Evolutionary conservation across 37 sponge, comb jelly and placozoan genomes (phyloP), one percentile per base, ranked within the genome.

Genomic region (Beroe forskalii): DNA sequence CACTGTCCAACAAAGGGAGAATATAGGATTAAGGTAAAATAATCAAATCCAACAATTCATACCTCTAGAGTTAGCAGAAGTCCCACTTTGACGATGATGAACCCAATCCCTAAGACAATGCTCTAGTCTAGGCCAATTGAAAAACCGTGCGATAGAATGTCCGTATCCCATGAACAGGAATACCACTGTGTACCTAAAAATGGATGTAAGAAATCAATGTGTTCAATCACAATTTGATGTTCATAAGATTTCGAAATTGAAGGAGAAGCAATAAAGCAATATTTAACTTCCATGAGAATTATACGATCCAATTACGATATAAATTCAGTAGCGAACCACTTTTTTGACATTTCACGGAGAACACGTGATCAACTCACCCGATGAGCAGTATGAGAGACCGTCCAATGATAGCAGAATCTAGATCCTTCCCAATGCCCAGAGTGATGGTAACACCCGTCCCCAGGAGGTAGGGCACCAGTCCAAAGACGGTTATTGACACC

Each of bases 121-220:
- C 35, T 72, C 39, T 9, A 72, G 31, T 32, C 75, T 27, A 3
- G 75, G 28, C 37, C 37, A 72, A 22, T 37, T 3, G 39, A 72
- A 12, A 36, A 38, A 72, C 37, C 39, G 36, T 36, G 75, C 75
- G 2, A 72, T 30, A 33, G 40, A 6, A 39, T 72, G 75, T 38
- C 75, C 75, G 39, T 72, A 72, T 22, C 75, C 75, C 75, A 72
- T 33, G 39, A 72, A 39, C 9, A 72, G 75, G 75, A 72, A 72
- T 37, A 72, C 75, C 30, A 38, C 40, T 22, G 35, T 72, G 75
- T 72, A 72, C 75, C 75, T 72, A 30, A 3, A 17, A 55, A 55
- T 55, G n/a, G n/a, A n/a, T n/a, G n/a, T n/a, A n/a, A n/a, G n/a
- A n/a, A n/a, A n/a, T n/a, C n/a, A n/a, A n/a, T n/a, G n/a, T n/a